Percentiles rank a stretch among this genome's conserved stretches.
These are phyloP conservation scores for Pterocles burchelli DNA, from an alignment of 2,113 vertebrate genomes.

Conservation along the genomic window DNA sequence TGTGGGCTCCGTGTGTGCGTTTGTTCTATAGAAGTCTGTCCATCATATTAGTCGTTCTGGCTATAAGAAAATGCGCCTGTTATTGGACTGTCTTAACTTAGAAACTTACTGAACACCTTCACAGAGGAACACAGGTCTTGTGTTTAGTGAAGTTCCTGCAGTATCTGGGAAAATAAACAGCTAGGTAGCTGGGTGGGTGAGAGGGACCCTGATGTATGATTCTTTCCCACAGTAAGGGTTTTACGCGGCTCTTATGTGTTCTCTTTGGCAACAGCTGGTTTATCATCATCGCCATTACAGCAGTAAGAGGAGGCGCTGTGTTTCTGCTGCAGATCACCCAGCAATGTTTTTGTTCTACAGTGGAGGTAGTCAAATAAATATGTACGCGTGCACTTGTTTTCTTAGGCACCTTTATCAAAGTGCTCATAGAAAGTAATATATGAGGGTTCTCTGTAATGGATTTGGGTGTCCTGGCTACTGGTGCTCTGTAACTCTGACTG, in stretches of 20 bases:
- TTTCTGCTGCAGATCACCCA: neutral
- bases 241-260: rapidly evolving
- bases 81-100: neutral
- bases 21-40: neutral
- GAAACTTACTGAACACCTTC: rapidly evolving
- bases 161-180: neutral
- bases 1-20: neutral
- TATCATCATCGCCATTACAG: neutral
- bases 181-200: neutral
- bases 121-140: rapidly evolving
- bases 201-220: neutral
- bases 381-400: rapidly evolving
- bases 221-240: neutral
- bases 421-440: rapidly evolving
- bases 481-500: neutral
- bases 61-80: neutral
- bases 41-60: rapidly evolving
- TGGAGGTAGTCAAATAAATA: neutral
- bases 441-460: neutral
- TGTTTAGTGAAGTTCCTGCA: neutral
- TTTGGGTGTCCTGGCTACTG: neutral
- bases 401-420: neutral
- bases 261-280: neutral
- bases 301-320: neutral
- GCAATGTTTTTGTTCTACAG: neutral